Base-by-base conservation (phyloP, 2,113 vertebrate genomes). In the Setophaga petechia region DNA sequence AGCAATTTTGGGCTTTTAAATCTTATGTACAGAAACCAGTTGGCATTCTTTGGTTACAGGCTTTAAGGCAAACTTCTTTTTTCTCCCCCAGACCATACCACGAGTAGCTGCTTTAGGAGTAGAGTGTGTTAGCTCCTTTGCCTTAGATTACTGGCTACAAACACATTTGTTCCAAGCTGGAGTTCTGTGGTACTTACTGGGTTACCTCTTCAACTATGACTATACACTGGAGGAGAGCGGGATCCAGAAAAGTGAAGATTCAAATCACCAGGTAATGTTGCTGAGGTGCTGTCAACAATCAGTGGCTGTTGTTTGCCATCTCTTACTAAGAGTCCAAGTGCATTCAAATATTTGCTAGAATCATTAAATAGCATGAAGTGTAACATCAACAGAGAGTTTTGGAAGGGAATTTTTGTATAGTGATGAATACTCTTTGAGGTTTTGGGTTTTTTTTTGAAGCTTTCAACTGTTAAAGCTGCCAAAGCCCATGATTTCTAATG, bases 141-240 rank as follows among this genome's bases (percentile, higher is more conserved):
- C 99, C 7, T 97, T 99, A 75, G 99, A 99, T 96, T 99, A 98
- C 97, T 99, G 99, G 98, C 98, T 99, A 3, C 99, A 99, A 95
- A 99, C 99, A 2, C 99, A 99, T 92, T 97, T 99, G 67, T 99
- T 99, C 95, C 99, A 99, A 67, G 99, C 99, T 59, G 99, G 99
- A 25, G 98, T 99, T 90, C 98, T 99, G 28, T 99, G 99, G 99
- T 98, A 99, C 95, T 97, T 99, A 41, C 98, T 99, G 86, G 98
- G 98, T 85, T 98, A 98, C 93, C 99, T 99, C 68, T 99, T 99
- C 97, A 99, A 98, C 97, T 99, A 99, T 27, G 99, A 99, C 97
- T 99, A 99, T 66, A 99, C 99, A 0, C 98, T 99, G 84, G 99
- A 99, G 96, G 99, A 99, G 98, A 99, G 99, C 6, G 99, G 99